Conservation (phyloP, 2,888 invertebrate genomes). For the Aplocera efformata region DNA sequence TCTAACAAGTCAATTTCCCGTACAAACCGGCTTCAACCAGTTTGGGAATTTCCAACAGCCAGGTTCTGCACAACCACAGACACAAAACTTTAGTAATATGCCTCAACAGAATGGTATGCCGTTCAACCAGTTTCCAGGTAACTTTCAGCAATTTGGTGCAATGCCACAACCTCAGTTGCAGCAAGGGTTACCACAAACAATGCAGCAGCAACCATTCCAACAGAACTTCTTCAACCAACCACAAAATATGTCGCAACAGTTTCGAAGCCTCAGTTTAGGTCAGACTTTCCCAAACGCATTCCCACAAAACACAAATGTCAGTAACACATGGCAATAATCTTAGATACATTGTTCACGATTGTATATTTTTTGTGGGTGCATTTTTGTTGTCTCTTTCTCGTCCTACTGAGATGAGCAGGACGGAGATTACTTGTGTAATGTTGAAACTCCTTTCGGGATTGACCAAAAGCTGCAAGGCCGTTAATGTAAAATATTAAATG, state of each 20-base stretch:
- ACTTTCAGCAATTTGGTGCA: slow-evolving; percentile 31
- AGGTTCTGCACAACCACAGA: slow-evolving; percentile 23
- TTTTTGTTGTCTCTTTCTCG: slow-evolving; percentile 4
- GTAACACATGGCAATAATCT: slow-evolving; percentile 69
- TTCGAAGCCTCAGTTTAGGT: slow-evolving; percentile 61
- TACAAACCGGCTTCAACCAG: slow-evolving; percentile 31
- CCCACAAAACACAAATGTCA: slow-evolving; percentile 61
- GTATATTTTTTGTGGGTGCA: slow-evolving; percentile 21
- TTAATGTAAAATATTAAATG: too few species aligned
- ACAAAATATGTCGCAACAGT: slow-evolving; percentile 60
- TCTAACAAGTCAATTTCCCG: slow-evolving; percentile 26
- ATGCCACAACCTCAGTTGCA: slow-evolving; percentile 43
- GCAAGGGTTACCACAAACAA: slow-evolving; percentile 23
- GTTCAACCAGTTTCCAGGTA: slow-evolving; percentile 59
- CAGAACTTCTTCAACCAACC: slow-evolving; percentile 43
- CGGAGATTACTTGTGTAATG: neutral
- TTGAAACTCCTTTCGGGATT: neutral
- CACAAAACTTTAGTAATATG: slow-evolving; percentile 23
- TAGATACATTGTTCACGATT: slow-evolving; percentile 2
- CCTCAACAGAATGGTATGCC: slow-evolving; percentile 41
- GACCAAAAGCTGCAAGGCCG: too few species aligned
- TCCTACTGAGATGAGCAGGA: neutral
- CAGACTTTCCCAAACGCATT: slow-evolving; percentile 67
- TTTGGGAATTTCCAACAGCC: slow-evolving; percentile 35
- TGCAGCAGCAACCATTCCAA: slow-evolving; percentile 29